Conservation (phyloP, 53 echinoderm and acorn worm species). For the Glandiceps talaboti region DNA sequence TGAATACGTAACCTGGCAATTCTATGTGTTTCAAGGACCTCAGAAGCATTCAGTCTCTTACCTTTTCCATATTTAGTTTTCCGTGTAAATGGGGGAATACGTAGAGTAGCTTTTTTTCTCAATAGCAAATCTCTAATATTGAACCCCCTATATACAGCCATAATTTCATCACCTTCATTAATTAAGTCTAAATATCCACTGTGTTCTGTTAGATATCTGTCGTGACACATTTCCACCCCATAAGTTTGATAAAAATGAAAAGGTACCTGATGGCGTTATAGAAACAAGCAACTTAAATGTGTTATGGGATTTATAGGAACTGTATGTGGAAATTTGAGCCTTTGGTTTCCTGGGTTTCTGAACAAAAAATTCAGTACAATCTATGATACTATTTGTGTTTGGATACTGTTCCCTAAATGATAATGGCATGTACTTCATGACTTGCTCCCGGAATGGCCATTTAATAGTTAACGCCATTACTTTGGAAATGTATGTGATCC, state of each 20-base stretch:
- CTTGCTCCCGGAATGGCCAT: slow-evolving; percentile 13
- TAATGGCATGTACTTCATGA: slow-evolving; percentile 7
- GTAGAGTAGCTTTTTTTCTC: too few relatives aligned
- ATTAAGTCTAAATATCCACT: too few relatives aligned
- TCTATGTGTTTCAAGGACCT: too few relatives aligned
- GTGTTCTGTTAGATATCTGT: slow-evolving; percentile 17
- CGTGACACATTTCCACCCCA: slow-evolving; percentile 23
- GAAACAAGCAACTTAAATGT: slow-evolving; percentile 11
- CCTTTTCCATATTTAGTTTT: too few relatives aligned
- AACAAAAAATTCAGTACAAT: slow-evolving; percentile 13
- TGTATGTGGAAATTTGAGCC: slow-evolving; percentile 12
- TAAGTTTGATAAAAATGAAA: slow-evolving; percentile 17
- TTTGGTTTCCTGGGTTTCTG: slow-evolving; percentile 15
- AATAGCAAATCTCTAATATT: too few relatives aligned
- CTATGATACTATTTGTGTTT: slow-evolving; percentile 10
- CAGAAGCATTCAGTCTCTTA: too few relatives aligned
- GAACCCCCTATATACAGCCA: too few relatives aligned
- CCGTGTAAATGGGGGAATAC: too few relatives aligned
- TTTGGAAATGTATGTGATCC: too few relatives aligned
- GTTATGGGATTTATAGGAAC: too few relatives aligned
- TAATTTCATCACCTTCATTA: too few relatives aligned
- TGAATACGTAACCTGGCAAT: too few relatives aligned
- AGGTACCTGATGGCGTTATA: slow-evolving; percentile 6
- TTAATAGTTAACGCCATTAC: slow-evolving; percentile 8
- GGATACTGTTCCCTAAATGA: slow-evolving; percentile 5